Conservation (phyloP, 2,113 vertebrate genomes). For the Coregonus clupeaformis region DNA sequence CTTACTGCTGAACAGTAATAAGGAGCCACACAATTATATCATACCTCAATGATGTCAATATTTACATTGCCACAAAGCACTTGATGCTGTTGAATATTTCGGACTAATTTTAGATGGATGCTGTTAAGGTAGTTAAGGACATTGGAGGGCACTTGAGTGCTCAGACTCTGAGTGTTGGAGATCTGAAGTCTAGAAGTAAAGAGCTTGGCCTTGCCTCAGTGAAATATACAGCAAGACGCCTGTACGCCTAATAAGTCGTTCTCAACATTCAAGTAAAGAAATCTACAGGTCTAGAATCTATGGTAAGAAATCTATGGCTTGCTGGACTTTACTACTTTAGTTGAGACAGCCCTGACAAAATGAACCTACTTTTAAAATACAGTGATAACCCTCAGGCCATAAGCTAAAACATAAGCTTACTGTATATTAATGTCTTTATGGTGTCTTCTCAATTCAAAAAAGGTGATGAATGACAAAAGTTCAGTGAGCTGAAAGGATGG, state of each 20-base stretch:
- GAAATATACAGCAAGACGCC: no score
- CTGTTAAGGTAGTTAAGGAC: constrained; percentile 22
- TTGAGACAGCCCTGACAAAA: no score
- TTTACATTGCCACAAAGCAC: constrained; percentile 41
- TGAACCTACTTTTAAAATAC: not conserved
- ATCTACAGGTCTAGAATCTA: not conserved
- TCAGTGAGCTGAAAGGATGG: not conserved
- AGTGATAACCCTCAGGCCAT: not conserved
- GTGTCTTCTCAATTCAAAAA: not conserved
- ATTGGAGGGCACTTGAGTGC: not conserved
- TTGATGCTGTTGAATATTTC: constrained; percentile 7
- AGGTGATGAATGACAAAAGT: not conserved
- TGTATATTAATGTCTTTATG: not conserved
- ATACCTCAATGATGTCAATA: constrained; percentile 46
- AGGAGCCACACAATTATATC: constrained; percentile 14
- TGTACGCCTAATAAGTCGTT: not conserved
- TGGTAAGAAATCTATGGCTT: no score
- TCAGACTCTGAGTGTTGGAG: not conserved
- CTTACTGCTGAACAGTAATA: constrained; percentile 6
- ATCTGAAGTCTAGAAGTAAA: not conserved
- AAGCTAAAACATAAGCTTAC: not conserved
- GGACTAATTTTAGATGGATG: constrained; percentile 4
- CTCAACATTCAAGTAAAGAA: not conserved
- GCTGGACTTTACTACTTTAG: no score
- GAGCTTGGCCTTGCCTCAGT: no score